Base-by-base conservation (phyloP, 92 coral and sea anemone species). In the Metridium senile region DNA sequence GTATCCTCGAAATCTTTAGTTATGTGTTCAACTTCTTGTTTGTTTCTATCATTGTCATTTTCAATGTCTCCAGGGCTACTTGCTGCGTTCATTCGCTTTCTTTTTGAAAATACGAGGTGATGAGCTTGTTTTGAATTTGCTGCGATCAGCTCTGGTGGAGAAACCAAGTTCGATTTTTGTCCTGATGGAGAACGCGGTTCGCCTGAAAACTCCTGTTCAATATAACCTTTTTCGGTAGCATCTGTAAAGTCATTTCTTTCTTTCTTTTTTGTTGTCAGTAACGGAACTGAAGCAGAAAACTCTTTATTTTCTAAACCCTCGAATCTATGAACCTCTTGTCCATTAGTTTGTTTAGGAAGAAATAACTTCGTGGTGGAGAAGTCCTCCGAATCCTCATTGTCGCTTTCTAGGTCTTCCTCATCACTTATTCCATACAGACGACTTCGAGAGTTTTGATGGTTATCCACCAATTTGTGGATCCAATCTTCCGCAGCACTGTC, bases 351-450 rank as follows among this genome's bases (percentile, higher is more conserved):
- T 58, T 57, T 23, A 46, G 78, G 33, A 21, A 63, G 69, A 16
- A 63, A 30, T 7, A 39, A 39, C 31, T 63, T 27, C 11, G 32
- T 59, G 31, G 69, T 63, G n/a, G 35, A 13, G 32, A 26, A 59
- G 43, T 28, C n/a, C 7, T 13, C 43, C 6, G 45, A 16, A 30
- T 7, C 16, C 30, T 68, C 74, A 21, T 22, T 68, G 33, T 57
- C 56, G 28, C 66, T 47, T 30, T 79, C 70, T 17, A 79, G 26
- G 30, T 79, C 84, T 30, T 62, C 69, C 58, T 68, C 84, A 21
- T 79, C 84, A 61, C 84, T 79, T 0, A 79, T 70, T 1, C 57
- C 84, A 57, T 57, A 53, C 17, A 58, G 53, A 11, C 84, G 68
- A 34, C 64, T 32, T 58, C 78, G 28, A 19, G 67, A 73, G 64